Evolutionary conservation across 2,888 invertebrate genomes (phyloP), one percentile per base, ranked within the genome.

Genomic region (Muscina levida): DNA sequence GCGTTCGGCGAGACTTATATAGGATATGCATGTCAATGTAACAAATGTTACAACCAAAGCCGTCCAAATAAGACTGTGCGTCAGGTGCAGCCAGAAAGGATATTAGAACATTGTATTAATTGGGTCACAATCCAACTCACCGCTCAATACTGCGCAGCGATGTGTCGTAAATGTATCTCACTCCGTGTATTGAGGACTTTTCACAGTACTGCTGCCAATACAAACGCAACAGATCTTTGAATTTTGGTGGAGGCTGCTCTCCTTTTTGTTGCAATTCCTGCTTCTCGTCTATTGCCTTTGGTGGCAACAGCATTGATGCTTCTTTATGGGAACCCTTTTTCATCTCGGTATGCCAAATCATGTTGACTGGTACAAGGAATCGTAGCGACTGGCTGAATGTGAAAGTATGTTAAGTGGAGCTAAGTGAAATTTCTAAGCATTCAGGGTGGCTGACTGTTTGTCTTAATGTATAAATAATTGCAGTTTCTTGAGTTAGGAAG

Each of bases 121-220:
- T 78, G 57, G 42, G 4, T 39, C 26, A 73, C 74, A 37, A 59
- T 39, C 2, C n/a, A 19, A 74, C 57, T 70, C 46, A 89, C 90
- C 87, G 87, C 73, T 90, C 90, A 11, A 87, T 77, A 13, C 83
- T 80, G 17, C 85, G 86, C n/a, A 89, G 53, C 13, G 84, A 84
- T 8, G 86, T 79, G 78, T 88, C 87, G 37, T 87, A 86, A 2
- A 90, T 82, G 82, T 90, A 90, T 44, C 86, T 85, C 22, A 90
- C 86, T 37, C 90, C 89, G 72, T 90, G 90, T 10, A 90, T 84
- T 0, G 89, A 87, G 0, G 90, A 88, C 56, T 86, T 86, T 26
- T 87, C 83, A 44, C 89, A 89, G 77, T 89, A 90, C 44, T 79
- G 82, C n/a, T 86, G 86, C 82, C 88, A 87, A 53, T 89, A 88